Evolutionary conservation across 2,113 vertebrate species (phyloP), one percentile per base, ranked within the genome.

Genomic region (cattle (Bos taurus)): DNA sequence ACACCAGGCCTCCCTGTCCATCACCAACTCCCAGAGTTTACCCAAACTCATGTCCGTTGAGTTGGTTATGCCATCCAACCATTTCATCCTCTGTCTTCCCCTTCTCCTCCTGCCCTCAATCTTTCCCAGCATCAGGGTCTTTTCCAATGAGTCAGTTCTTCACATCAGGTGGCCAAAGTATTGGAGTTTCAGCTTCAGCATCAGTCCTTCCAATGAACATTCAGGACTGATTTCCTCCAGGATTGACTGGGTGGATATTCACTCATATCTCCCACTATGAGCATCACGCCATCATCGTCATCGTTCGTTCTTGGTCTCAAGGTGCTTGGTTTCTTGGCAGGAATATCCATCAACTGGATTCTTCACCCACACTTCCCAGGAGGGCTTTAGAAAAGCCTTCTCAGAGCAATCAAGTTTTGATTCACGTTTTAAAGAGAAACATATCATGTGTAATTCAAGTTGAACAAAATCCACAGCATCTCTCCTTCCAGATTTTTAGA

Each of bases 401-500:
- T 59, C 52, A 84, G 60, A 80, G 60, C 40, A 17, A 7, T 26
- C 52, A 43, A 46, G 9, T 43, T 78, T 57, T 57, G 16, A 64
- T 50, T 23, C 50, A 40, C 36, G 15, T 36, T 88, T 94, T 71
- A 80, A 78, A 78, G 54, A 74, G 28, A 36, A 46, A 43, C 19
- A 40, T 3, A 9, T 26, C 10, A 3, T 4, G 2, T 67, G 28
- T 60, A 80, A 48, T 86, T 25, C 15, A 10, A n/a, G 33, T 60
- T 40, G 93, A 95, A 80, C 78, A 83, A 81, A 94, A 36, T 15
- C 4, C 3, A 59, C 16, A 93, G 14, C 23, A 33, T 84, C 46
- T 94, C 8, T 84, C 8, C 21, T 80, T 92, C 57, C 19, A 78
- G 62, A 36, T 97, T 97, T 96, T 97, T 92, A 13, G 59, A 91